These are phyloP conservation scores for Neelides sp. DNA, from an alignment of 1,140 invertebrate genomes.

Conservation along the genomic window DNA sequence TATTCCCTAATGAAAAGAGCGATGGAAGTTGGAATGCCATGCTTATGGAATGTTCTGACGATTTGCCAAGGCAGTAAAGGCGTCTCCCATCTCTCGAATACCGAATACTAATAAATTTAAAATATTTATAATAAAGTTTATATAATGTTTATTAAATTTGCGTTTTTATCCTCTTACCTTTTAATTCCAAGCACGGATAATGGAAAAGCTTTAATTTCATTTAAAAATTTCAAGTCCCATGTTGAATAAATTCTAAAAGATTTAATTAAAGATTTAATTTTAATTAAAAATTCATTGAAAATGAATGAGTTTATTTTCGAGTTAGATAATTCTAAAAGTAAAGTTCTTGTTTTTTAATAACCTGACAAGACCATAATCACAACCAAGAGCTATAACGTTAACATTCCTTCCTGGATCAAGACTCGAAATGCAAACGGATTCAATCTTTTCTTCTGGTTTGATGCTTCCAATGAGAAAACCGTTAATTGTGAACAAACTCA, in stretches of 20 bases:
- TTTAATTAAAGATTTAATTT: not conserved
- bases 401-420: slow-evolving; percentile 29
- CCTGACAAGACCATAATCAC: slow-evolving; percentile 26
- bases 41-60: slow-evolving; percentile 17
- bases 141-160: not conserved
- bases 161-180: slow-evolving; percentile 12
- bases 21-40: slow-evolving; percentile 24
- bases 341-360: slow-evolving; percentile 1
- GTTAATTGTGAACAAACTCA: slow-evolving; percentile 25
- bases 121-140: not conserved
- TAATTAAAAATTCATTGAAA: slow-evolving; percentile 4
- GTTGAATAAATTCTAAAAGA: slow-evolving; percentile 24
- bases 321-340: too few species aligned
- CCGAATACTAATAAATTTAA: slow-evolving; percentile 14
- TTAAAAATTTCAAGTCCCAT: slow-evolving; percentile 28
- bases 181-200: slow-evolving; percentile 19
- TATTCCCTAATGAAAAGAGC: too few species aligned
- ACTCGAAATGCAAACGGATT: slow-evolving; percentile 25
- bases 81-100: slow-evolving; percentile 25
- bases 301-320: not conserved
- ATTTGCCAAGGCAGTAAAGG: slow-evolving; percentile 20
- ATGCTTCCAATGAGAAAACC: slow-evolving; percentile 23
- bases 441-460: slow-evolving; percentile 15
- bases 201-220: slow-evolving; percentile 23
- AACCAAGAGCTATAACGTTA: slow-evolving; percentile 26